Base-by-base conservation (phyloP, 2,113 vertebrate genomes). In the Ophiodon elongatus region DNA sequence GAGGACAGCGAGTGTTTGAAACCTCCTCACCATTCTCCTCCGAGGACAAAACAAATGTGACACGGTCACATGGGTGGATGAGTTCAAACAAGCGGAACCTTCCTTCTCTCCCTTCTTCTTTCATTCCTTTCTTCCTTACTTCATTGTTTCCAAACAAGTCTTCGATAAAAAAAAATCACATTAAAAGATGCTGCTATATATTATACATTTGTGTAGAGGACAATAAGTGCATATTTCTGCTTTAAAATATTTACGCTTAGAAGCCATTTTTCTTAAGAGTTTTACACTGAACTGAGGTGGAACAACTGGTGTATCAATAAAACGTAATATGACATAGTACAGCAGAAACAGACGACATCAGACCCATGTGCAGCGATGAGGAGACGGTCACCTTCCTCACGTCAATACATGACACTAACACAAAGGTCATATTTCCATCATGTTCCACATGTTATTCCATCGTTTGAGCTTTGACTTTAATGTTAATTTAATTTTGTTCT, bases 11-110 rank as follows among this genome's bases (percentile, higher is more conserved):
- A 52, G 15, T 27, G 17, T 45, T 62, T 43, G 57, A 54, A 33
- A 57, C n/a, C 75, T 13, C n/a, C 27, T 56, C 27, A 45, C 17
- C 1, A 2, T 65, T 25, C 29, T 77, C 21, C 39, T 47, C 52
- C 56, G 29, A 57, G 47, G 29, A 27, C 27, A 37, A 27, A 45
- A 35, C 33, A 41, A 27, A 45, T 17, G 33, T 57, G 47, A 39
- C 71, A 8, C 52, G 72, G 52, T 75, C 29, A 68, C 72, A 10
- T 64, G 45, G 43, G 70, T 33, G 41, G 39, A 78, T 39, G 63
- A 52, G 54, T 82, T 41, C 41, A 63, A 47, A 25, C 15, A 7
- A 62, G 25, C 54, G 11, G 15, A 39, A 21, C 10, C 10, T 25
- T 25, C 31, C 57, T 27, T 1, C 52, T 19, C 37, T n/a, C 1